Base-by-base conservation (phyloP, 2,888 invertebrate genomes). In the Acholoe squamosa region DNA sequence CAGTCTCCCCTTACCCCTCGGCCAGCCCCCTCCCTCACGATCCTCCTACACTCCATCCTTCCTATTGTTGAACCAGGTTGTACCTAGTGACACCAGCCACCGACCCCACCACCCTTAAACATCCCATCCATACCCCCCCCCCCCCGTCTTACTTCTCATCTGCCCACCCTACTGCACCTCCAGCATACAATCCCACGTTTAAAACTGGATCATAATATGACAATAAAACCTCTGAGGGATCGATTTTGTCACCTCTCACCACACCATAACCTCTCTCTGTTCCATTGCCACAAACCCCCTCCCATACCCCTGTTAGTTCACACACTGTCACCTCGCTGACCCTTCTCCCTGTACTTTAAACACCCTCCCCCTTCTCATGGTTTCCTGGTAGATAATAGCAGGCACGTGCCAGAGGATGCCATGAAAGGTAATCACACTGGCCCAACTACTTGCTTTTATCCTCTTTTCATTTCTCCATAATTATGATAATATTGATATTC, bases 171-270 rank as follows among this genome's bases (percentile, higher is more conserved):
- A 51, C 25, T 0, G 22, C 86, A 86, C 52, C 86, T 86, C 86
- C 56, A 52, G 54, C 86, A 52, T 54, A 86, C 54, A 52, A 54
- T 86, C 86, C 33, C 52, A 52, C 52, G 54, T 52, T 86, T 86
- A 84, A 84, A 84, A 84, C 51, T 22, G 84, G 84, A 43, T 84
- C 86, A 54, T 12, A 86, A 54, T 52, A 56, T 86, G 56, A 54
- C 56, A 86, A 86, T 86, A 56, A 86, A 86, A 52, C 86, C 86
- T 52, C 86, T 52, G 52, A 25, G 52, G 56, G 25, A 52, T 54
- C 16, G 25, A 52, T 22, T 0, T n/a, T 80, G 33, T 43, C 80
- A 33, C 10, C 80, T 34, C 84, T 31, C 31, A 76, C 31, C 25
- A 25, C 16, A 76, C 76, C 76, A 19, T 16, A n/a, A n/a, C n/a